Base-by-base conservation (phyloP, 2,888 invertebrate species). In the Margaritifera margaritifera region DNA sequence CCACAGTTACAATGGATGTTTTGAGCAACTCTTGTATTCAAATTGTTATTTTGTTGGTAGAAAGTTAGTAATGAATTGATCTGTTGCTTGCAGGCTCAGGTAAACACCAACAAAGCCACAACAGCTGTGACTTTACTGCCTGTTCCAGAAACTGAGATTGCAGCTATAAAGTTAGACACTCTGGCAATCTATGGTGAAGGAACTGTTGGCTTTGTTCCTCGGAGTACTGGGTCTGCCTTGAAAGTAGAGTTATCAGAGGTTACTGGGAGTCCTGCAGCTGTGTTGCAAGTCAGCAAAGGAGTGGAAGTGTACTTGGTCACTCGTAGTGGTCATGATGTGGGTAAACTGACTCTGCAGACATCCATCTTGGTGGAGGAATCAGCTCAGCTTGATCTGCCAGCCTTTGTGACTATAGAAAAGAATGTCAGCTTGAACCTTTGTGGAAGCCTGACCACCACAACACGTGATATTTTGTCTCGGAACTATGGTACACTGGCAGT, bases 341-440 rank as follows among this genome's bases (percentile, higher is more conserved):
- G 64, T 11, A 62, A 69, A 11, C 69, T 77, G n/a, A 56, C 24
- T 54, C 51, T 81, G 15, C 59, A 67, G 24, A 68, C 68, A 50
- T 71, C 80, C 18, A 56, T 83, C 11, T 66, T 68, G 69, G 78
- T 83, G 11, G 61, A 64, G 6, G 60, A 77, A 18, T 60, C 64
- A 27, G 83, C 80, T 1, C 51, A 74, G 24, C 52, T 83, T 20
- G 79, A 80, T 25, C 64, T 82, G 3, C 83, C 83, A 4, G 72
- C 75, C 24, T 65, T 50, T 55, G 76, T 78, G 6, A 73, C 74
- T 6, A 62, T 83, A 19, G 72, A 74, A n/a, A 75, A 75, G 59
- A 70, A 71, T 24, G 68, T 69, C 22, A 63, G 63, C 6, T 64
- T 83, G 2, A 76, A 81, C 51, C 62, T 83, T 4, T 83, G 83